Base-by-base conservation (phyloP, 2,888 invertebrate genomes). In the Lasiommata megera region DNA sequence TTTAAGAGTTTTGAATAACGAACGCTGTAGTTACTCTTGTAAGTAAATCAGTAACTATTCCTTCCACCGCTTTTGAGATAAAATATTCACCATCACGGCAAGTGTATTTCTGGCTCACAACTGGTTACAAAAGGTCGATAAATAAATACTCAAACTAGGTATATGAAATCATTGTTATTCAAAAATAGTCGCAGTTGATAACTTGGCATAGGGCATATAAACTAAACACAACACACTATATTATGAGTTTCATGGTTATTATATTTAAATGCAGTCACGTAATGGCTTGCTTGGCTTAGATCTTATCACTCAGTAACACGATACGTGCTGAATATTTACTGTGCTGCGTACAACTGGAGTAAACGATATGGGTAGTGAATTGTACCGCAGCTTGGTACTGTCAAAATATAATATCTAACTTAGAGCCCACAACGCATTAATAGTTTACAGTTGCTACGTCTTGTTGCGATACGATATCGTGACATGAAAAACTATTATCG, bases 231-330 rank as follows among this genome's bases (percentile, higher is more conserved):
- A 9, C 16, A 11, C 31, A 31, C 6, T 47, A 44, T 23, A 41
- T 29, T 50, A 17, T 51, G 41, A 59, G 46, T 56, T 55, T 41
- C 46, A 52, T 44, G 48, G 43, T 52, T 47, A 31, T 56, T 51
- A 37, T 29, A 48, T 11, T 50, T 43, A 57, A 54, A 60, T 57
- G 54, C 54, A 61, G 57, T 47, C 54, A 60, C 53, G 60, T 58
- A 44, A 61, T 54, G 54, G 50, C 44, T 61, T 61, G 58, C 60
- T 57, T 57, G 57, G 58, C 50, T 54, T 46, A 61, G 60, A 61
- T 61, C 31, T 54, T 61, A 61, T 61, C 60, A 46, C 43, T 58
- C 28, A 47, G 46, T 54, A 61, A 54, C 57, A 58, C 57, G 58
- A 57, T 48, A 56, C 47, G 53, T 57, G 57, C 50, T 36, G 54